These are phyloP conservation scores for Shinisaurus crocodilurus DNA, from an alignment of 2,113 vertebrate genomes.

Conservation along the genomic window DNA sequence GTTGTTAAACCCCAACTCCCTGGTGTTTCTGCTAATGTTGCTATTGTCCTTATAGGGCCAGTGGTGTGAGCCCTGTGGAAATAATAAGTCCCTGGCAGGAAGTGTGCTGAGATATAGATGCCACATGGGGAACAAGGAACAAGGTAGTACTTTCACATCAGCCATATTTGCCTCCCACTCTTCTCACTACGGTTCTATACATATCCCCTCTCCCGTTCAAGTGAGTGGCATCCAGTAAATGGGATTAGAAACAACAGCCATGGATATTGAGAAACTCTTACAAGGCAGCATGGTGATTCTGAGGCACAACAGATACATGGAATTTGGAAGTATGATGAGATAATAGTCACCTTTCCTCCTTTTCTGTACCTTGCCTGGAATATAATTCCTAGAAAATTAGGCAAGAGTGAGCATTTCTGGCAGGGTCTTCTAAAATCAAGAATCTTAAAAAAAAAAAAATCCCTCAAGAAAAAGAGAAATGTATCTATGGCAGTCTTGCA, in stretches of 20 bases:
- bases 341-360: background rate
- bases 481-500: background rate
- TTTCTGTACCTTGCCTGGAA: background rate
- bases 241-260: background rate
- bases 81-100: too few relatives aligned
- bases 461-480: background rate
- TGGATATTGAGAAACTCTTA: background rate
- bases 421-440: constrained; percentile 3
- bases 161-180: too few relatives aligned
- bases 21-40: too few relatives aligned
- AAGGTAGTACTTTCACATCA: too few relatives aligned
- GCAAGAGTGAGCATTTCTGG: background rate
- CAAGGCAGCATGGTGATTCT: background rate
- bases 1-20: too few relatives aligned
- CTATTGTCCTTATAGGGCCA: too few relatives aligned
- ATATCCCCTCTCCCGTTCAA: background rate
- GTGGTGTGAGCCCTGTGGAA: too few relatives aligned
- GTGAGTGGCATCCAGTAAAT: background rate
- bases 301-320: background rate
- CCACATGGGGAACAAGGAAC: too few relatives aligned
- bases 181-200: too few relatives aligned
- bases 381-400: constrained; percentile 2
- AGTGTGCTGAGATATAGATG: too few relatives aligned
- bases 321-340: background rate
- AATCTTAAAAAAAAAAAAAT: background rate